Evolutionary conservation across 2,888 invertebrate genomes (phyloP).

Genomic region (Diarsia rubi): DNA sequence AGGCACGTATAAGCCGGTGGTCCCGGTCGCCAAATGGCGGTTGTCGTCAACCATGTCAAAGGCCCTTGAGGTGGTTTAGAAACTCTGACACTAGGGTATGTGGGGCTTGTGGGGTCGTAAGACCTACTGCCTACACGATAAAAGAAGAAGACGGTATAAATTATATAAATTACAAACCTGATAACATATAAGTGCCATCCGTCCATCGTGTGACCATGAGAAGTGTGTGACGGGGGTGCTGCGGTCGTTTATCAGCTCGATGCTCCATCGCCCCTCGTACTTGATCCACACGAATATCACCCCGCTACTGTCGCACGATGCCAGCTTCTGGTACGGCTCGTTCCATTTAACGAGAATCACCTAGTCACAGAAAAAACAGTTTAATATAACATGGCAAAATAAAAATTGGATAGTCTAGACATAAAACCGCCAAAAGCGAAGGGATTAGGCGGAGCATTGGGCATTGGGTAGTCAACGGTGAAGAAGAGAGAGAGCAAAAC

Average conservation of each 20-base stretch:
- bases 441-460: too few relatives aligned
- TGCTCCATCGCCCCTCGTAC: slow-evolving; percentile 99
- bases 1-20: too few relatives aligned
- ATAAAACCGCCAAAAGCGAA: too few relatives aligned
- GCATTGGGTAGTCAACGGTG: too few relatives aligned
- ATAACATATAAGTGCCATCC: slow-evolving; percentile 99
- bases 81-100: too few relatives aligned
- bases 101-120: too few relatives aligned
- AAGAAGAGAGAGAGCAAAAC: too few relatives aligned
- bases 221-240: slow-evolving; percentile 99
- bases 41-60: too few relatives aligned
- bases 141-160: neutral
- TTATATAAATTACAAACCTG: slow-evolving; percentile 87
- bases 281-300: slow-evolving; percentile 99
- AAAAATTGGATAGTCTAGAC: too few relatives aligned
- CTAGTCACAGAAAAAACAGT: slow-evolving; percentile 84
- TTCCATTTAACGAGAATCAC: slow-evolving; percentile 99
- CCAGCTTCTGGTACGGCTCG: slow-evolving; percentile 99
- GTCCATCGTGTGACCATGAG: slow-evolving; percentile 99
- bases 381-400: neutral
- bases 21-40: too few relatives aligned
- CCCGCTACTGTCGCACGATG: slow-evolving; percentile 99
- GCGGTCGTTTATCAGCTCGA: slow-evolving; percentile 99
- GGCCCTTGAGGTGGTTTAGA: too few relatives aligned
- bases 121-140: too few relatives aligned